A percentile compares a stretch with the other conserved stretches of the same genome.
Conservation (phyloP, 2,888 invertebrate species). For the Tetranychus truncatus region DNA sequence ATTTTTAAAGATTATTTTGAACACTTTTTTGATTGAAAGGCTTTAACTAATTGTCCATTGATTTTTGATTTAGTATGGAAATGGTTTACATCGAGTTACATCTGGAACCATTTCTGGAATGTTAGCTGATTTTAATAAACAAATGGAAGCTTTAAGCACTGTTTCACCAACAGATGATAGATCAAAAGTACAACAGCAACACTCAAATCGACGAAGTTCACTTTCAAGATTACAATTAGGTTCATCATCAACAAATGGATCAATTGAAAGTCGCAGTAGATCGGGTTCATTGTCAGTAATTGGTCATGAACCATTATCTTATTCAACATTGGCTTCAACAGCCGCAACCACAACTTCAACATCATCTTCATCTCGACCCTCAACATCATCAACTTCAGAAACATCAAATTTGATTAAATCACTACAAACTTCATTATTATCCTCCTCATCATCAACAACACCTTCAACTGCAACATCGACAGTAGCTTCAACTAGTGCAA, state of each 20-base stretch:
- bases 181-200: neutral
- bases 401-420: neutral
- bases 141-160: constrained; percentile 25
- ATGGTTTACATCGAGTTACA: constrained; percentile 24
- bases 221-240: neutral
- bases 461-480: neutral
- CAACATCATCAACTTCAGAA: constrained; percentile 3
- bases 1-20: neutral
- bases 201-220: constrained; percentile 3
- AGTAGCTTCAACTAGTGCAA: neutral
- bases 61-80: neutral
- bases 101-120: constrained; percentile 28
- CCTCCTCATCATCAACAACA: constrained; percentile 15
- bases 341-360: constrained; percentile 5
- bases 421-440: neutral
- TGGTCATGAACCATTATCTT: neutral
- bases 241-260: constrained; percentile 16
- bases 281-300: neutral
- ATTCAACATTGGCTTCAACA: neutral
- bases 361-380: neutral
- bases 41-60: neutral
- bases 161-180: constrained; percentile 23
- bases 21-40: neutral
- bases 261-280: constrained; percentile 8
- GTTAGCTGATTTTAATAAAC: constrained; percentile 27